phyloP scores from a whole-genome alignment of 2,797 vertebrate genomes.

The Premnoplex brunnescens region DNA sequence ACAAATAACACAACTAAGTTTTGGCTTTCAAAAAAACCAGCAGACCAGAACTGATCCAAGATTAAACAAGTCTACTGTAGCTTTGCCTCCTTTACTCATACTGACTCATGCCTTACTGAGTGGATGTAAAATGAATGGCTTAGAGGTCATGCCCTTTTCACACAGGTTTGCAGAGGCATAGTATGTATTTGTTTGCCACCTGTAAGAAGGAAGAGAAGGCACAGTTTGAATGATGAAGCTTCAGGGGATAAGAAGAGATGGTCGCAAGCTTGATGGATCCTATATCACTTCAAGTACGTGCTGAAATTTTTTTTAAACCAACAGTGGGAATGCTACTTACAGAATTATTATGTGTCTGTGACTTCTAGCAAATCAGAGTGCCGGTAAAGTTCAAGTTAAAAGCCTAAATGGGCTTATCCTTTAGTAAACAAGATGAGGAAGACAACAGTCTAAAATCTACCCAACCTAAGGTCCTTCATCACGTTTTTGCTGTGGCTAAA shows the following conservation, averaged over 20 bases:
- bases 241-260: background rate
- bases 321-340: background rate
- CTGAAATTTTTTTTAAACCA: background rate
- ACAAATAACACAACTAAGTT: background rate
- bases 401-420: background rate
- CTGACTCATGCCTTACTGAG: background rate
- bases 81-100: background rate
- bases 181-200: background rate
- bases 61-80: background rate
- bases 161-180: background rate
- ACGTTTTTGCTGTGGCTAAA: background rate
- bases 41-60: background rate
- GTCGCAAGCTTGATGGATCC: background rate
- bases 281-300: rapidly evolving
- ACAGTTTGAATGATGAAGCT: background rate
- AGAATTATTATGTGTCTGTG: background rate
- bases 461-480: background rate
- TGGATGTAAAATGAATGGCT: background rate
- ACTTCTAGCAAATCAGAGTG: background rate
- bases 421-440: background rate
- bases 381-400: background rate
- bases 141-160: background rate
- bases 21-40: background rate
- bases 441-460: background rate
- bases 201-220: background rate